Percentiles rank a stretch among this genome's conserved stretches.
These are phyloP conservation scores for Sylvilagus bachmani DNA, from an alignment of 2,113 vertebrate species.

Conservation along the genomic window DNA sequence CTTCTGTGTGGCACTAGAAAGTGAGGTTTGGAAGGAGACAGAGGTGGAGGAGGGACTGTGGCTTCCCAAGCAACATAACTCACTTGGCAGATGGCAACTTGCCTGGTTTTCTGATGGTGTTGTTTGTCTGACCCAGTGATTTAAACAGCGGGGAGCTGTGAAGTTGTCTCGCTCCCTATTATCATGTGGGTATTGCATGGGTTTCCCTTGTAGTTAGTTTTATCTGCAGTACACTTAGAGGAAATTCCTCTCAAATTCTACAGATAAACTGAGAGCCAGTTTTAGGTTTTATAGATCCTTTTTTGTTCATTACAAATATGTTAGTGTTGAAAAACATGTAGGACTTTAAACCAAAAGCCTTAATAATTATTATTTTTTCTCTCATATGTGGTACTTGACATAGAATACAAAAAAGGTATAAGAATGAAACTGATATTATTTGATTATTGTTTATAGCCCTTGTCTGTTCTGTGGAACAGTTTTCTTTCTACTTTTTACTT, in stretches of 20 bases:
- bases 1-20: neutral
- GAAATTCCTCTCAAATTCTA: slow-evolving; percentile 28
- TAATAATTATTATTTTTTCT: neutral
- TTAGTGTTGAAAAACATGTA: slow-evolving; percentile 3
- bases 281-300: neutral
- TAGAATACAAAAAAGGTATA: too few species aligned
- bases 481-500: too few species aligned
- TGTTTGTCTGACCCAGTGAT: slow-evolving; percentile 21
- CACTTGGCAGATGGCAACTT: neutral
- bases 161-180: neutral
- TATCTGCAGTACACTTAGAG: neutral
- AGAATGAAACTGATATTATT: too few species aligned
- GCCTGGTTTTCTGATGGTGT: neutral
- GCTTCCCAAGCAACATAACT: neutral
- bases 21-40: neutral
- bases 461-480: too few species aligned
- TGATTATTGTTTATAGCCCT: too few species aligned
- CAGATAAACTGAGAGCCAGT: neutral
- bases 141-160: neutral
- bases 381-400: too few species aligned
- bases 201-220: neutral
- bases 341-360: slow-evolving; percentile 4
- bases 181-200: neutral
- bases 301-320: slow-evolving; percentile 14
- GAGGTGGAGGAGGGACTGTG: neutral